A percentile compares a stretch with the other conserved stretches of the same genome.
Evolutionary conservation across 2,888 invertebrate species (phyloP).

Genomic region (Kuschelorhynchus macadamiae): DNA sequence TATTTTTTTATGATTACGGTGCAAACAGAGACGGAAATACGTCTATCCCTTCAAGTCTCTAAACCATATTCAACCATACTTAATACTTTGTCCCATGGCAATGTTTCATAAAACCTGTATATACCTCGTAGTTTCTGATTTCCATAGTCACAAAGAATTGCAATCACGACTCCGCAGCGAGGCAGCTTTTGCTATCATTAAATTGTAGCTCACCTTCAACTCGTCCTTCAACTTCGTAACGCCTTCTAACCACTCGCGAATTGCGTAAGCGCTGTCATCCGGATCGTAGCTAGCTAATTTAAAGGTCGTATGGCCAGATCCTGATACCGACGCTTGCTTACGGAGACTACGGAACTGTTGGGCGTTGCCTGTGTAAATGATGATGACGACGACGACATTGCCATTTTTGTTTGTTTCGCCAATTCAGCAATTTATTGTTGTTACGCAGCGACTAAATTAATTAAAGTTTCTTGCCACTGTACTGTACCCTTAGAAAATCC

Average conservation of each 20-base stretch:
- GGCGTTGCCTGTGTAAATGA: background rate
- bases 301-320: too few relatives aligned
- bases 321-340: background rate
- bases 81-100: background rate
- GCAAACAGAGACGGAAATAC: too few relatives aligned
- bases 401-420: constrained; percentile 20
- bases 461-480: constrained; percentile 34
- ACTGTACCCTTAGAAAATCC: background rate
- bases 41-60: too few relatives aligned
- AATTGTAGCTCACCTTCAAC: constrained; percentile 42
- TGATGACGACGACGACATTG: constrained; percentile 5
- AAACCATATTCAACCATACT: constrained; percentile 49
- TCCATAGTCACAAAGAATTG: constrained; percentile 46
- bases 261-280: constrained; percentile 32
- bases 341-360: background rate
- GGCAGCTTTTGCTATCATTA: constrained; percentile 51
- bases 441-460: constrained; percentile 24
- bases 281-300: constrained; percentile 19
- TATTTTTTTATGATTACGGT: too few relatives aligned
- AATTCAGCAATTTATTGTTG: constrained; percentile 21
- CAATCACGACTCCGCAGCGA: constrained; percentile 37
- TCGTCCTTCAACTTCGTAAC: constrained; percentile 50
- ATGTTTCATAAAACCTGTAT: background rate
- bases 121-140: constrained; percentile 34
- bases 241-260: constrained; percentile 49